Evolutionary conservation across 2,797 vertebrate species (phyloP), one percentile per base, ranked within the genome.

Genomic region (Morus bassanus): DNA sequence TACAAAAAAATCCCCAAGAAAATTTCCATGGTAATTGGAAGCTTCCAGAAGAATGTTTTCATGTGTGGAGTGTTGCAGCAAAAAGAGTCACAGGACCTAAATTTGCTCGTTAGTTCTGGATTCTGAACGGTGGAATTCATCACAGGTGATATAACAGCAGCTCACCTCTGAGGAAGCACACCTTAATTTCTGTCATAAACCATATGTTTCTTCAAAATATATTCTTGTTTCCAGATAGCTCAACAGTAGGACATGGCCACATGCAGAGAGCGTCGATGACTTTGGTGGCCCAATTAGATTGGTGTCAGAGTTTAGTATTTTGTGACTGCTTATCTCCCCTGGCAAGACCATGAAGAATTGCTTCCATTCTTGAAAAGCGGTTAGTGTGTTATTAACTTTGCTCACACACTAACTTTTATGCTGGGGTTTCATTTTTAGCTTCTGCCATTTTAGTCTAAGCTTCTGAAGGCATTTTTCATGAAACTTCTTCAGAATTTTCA

Each of bases 41-140:
- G 57, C 79, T 95, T 97, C 82, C 54, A 96, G 95, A 78, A 89
- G 21, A 92, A 65, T 12, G 12, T 74, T 87, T 48, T 53, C 5
- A 2, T 9, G 5, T 45, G 57, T 46, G 76, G 16, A 72, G 33
- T 0, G 0, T 28, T 41, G 51, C 60, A 79, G 41, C 74, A 39
- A 1, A 27, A 54, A 57, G 54, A 87, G 75, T 24, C 33, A 50
- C 27, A 11, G 65, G n/a, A 35, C 45, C 33, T 65, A 39, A 41
- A 76, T n/a, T 50, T 46, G 7, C 50, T 50, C 5, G 0, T 84
- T 81, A 18, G 8, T 54, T 65, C 14, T 78, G 59, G 27, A 7
- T 90, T 51, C 22, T 46, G 46, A 76, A 37, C 2, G 19, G 61
- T 56, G 45, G n/a, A 78, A 72, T 80, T 85, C 18, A 83, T 60